Base-by-base conservation (phyloP, 1,140 invertebrate genomes). In the Leptopilina clavipes region DNA sequence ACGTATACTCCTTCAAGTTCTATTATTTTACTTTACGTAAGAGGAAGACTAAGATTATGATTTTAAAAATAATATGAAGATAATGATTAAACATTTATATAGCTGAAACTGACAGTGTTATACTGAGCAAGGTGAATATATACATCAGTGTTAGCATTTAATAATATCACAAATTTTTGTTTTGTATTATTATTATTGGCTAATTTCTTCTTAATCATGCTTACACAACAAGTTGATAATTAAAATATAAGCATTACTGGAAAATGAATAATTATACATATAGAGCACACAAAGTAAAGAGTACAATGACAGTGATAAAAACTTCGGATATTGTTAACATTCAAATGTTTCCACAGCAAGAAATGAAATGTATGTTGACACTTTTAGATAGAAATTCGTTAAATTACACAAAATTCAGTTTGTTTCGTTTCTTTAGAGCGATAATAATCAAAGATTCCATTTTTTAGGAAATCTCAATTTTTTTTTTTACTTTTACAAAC, bases 81-180 rank as follows among this genome's bases (percentile, higher is more conserved):
- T n/a, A 54, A 56, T 18, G 1, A 72, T 70, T 71, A 25, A 71
- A 70, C 12, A 45, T 71, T 22, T 75, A 79, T 77, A 85, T 85
- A 88, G 79, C 87, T 87, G 88, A 86, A 89, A 90, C 87, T 89
- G 90, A 87, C 90, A 91, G 83, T 91, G 90, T 91, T 83, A 91
- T 91, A 91, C 89, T 91, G 90, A 91, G 90, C 89, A 90, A 90
- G 86, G 87, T 89, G 86, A 90, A 91, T 89, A 91, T 90, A 90
- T 91, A 89, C 89, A 86, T 91, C 89, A 91, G 90, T 91, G 90
- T 91, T 91, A 89, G 87, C 85, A 87, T 82, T 80, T 73, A 77
- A 81, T 76, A 82, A 79, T 73, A 81, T 80, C 80, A 80, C 71
- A 77, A 78, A 76, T 81, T 79, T 72, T 65, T 7, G 8, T 9